These are phyloP conservation scores for Monarcha castaneiventris DNA, from an alignment of 2,113 vertebrate species.

Conservation along the genomic window DNA sequence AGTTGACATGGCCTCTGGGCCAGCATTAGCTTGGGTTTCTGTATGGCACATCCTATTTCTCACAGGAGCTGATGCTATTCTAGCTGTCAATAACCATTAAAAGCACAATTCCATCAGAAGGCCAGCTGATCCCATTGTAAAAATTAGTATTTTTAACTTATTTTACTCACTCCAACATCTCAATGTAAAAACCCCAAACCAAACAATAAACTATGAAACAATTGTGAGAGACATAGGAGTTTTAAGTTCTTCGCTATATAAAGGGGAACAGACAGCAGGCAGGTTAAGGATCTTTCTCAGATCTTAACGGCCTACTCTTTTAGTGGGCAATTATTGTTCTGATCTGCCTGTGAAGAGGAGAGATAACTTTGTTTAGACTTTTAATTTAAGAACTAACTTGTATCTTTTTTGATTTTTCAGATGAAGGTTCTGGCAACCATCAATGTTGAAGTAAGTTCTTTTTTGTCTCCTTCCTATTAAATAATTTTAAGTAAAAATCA, in stretches of 20 bases:
- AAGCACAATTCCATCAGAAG: background rate
- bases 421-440: slow-evolving; percentile 65
- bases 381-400: background rate
- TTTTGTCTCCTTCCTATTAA: background rate
- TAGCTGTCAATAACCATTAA: background rate
- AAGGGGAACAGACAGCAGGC: background rate
- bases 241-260: background rate
- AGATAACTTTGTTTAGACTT: background rate
- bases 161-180: background rate
- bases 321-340: background rate
- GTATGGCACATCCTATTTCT: background rate
- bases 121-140: background rate
- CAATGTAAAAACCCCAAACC: background rate
- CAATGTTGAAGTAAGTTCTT: slow-evolving; percentile 61
- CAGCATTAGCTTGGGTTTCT: background rate
- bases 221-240: background rate
- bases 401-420: slow-evolving; percentile 33
- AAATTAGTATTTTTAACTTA: background rate
- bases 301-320: background rate
- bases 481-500: background rate
- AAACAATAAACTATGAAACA: background rate
- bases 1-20: background rate
- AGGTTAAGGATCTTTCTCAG: background rate
- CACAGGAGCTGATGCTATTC: background rate
- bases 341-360: background rate